phyloP scores from a whole-genome alignment of 2,113 vertebrate genomes.

The Corythornis vintsioides region DNA sequence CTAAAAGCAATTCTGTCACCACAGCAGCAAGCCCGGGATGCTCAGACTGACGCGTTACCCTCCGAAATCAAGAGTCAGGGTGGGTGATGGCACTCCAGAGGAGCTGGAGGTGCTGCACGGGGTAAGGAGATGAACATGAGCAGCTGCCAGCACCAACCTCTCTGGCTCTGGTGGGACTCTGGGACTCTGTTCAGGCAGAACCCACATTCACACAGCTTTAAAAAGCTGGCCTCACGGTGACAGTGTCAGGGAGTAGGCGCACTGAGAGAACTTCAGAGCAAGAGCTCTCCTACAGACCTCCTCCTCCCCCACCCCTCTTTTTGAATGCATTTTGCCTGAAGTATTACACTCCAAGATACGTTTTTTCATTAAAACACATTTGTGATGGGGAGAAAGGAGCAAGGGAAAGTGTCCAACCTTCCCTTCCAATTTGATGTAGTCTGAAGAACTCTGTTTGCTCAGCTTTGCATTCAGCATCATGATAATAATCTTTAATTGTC shows the following conservation, averaged over 20 bases:
- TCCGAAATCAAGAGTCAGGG: not conserved
- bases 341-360: not conserved
- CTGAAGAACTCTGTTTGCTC: not conserved
- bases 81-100: rapidly evolving
- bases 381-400: not conserved
- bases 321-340: not conserved
- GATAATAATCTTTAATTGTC: not conserved
- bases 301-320: not conserved
- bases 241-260: not conserved
- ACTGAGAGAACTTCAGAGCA: not conserved
- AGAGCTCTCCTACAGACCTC: not conserved
- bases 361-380: not conserved
- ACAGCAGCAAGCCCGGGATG: not conserved
- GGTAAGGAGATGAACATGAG: not conserved
- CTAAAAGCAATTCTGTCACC: not conserved
- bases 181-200: not conserved
- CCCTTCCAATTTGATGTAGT: not conserved
- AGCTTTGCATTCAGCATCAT: not conserved
- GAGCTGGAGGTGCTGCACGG: not conserved
- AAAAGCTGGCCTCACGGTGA: rapidly evolving
- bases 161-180: not conserved
- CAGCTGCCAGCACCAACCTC: not conserved
- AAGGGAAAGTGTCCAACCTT: not conserved
- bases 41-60: rapidly evolving
- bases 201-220: not conserved